Conservation (phyloP, 2,888 invertebrate species). For the Limulus polyphemus region DNA sequence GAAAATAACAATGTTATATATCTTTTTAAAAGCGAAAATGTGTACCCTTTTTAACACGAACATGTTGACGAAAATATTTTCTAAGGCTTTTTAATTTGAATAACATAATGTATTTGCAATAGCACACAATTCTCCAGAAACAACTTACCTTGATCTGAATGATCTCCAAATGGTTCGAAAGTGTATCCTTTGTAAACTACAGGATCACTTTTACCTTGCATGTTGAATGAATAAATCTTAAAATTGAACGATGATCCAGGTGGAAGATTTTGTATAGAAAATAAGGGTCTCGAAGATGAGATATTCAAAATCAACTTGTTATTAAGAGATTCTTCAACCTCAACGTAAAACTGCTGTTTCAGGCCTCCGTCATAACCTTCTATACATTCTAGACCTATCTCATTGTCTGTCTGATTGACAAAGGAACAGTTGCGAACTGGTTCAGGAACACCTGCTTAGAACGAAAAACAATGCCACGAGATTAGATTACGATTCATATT, state of each 20-base stretch:
- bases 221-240: conserved; percentile 66
- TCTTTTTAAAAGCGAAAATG: too few relatives aligned
- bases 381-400: conserved; percentile 68
- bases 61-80: too few relatives aligned
- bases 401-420: conserved; percentile 70
- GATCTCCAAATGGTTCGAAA: too few relatives aligned
- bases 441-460: conserved; percentile 64
- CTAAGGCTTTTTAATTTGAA: too few relatives aligned
- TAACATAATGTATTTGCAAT: too few relatives aligned
- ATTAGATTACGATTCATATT: too few relatives aligned
- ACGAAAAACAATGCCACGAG: too few relatives aligned
- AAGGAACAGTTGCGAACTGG: conserved; percentile 74
- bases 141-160: too few relatives aligned
- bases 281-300: conserved; percentile 38
- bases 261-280: conserved; percentile 54
- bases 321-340: conserved; percentile 41
- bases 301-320: conserved; percentile 20
- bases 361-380: conserved; percentile 82
- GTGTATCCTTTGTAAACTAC: conserved; percentile 16
- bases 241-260: conserved; percentile 65
- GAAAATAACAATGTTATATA: too few relatives aligned
- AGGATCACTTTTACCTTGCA: conserved; percentile 45
- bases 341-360: conserved; percentile 70
- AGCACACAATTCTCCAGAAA: too few relatives aligned
- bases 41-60: too few relatives aligned